Base-by-base conservation (phyloP, 2,113 vertebrate species). In the Chaetops frenatus region DNA sequence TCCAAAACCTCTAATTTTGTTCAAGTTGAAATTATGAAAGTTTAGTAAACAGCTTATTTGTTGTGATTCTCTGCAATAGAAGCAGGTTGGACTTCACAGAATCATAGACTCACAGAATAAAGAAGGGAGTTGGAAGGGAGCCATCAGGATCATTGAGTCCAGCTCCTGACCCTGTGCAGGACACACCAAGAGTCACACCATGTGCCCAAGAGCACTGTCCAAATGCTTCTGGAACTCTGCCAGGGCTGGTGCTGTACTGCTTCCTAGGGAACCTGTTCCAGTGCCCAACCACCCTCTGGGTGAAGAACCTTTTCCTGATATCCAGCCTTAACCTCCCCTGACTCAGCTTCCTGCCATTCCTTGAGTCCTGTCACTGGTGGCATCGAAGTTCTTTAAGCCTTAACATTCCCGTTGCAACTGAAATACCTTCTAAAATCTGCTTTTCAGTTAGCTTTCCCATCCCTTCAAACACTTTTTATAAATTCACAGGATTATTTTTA, bases 401-500 rank as follows among this genome's bases (percentile, higher is more conserved):
- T 35, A 53, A 29, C 6, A 9, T 56, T 87, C n/a, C 12, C 23
- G 3, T 66, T 82, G 44, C 38, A 86, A 54, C 28, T 66, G 38
- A 74, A 77, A 88, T 56, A 47, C 35, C 47, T 80, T 64, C n/a
- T 50, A 50, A 86, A 90, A 88, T 65, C 54, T 70, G 15, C 7
- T 73, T 77, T 90, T 77, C 29, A 82, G 11, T 36, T 57, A 92
- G 14, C 31, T 78, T 92, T 89, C 10, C 42, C 22, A 60, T 62
- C 61, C 35, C 11, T 84, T 92, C 51, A 74, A 64, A 71, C 10
- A 56, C 65, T 85, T 86, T 64, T 72, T 65, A 81, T 85, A 77
- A 95, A 93, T 36, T 48, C 36, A 65, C 28, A 56, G 60, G 60
- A 69, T 89, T 96, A 83, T 83, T 96, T 96, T 96, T 94, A 95